Percentiles rank a stretch among this genome's conserved stretches.
phyloP scores from a whole-genome alignment of 2,888 invertebrate genomes.

The Apoda limacodes region DNA sequence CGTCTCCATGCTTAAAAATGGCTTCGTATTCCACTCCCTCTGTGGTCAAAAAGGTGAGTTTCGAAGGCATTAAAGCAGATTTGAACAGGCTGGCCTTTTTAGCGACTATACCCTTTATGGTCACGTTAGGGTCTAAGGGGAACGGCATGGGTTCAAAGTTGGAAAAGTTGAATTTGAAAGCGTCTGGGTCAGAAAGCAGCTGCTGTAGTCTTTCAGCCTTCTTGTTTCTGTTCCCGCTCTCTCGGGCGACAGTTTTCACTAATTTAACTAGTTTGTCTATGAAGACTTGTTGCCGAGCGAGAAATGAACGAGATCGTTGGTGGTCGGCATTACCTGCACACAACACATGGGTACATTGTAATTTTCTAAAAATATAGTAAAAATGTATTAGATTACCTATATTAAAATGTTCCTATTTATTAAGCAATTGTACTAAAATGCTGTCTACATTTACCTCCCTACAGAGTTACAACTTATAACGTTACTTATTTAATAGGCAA shows the following conservation, averaged over 20 bases:
- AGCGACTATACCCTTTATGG: slow-evolving; percentile 88
- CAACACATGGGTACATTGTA: too few relatives aligned
- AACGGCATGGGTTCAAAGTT: slow-evolving; percentile 94
- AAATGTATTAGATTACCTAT: too few relatives aligned
- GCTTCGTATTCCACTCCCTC: slow-evolving; percentile 89
- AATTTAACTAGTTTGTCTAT: slow-evolving; percentile 90
- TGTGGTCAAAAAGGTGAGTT: slow-evolving; percentile 86
- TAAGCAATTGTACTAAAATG: too few relatives aligned
- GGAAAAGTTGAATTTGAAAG: slow-evolving; percentile 87
- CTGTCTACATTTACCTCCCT: too few relatives aligned
- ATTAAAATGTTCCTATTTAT: too few relatives aligned
- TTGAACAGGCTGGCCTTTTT: slow-evolving; percentile 95
- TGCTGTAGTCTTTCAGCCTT: slow-evolving; percentile 92
- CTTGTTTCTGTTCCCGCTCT: slow-evolving; percentile 90
- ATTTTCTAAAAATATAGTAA: too few relatives aligned
- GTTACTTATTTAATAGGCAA: too few relatives aligned
- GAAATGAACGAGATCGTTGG: slow-evolving; percentile 79
- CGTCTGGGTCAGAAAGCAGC: slow-evolving; percentile 82
- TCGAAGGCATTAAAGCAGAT: slow-evolving; percentile 95
- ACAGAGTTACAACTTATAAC: too few relatives aligned
- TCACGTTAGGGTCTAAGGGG: slow-evolving; percentile 92
- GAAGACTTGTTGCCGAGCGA: slow-evolving; percentile 89
- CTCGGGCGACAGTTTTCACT: slow-evolving; percentile 88
- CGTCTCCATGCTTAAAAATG: slow-evolving; percentile 98
- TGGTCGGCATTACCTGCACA: slow-evolving; percentile 71